Percentiles rank a stretch among this genome's conserved stretches.
These are phyloP conservation scores for Drosophila athabasca DNA, from an alignment of 1,140 invertebrate genomes.

Conservation along the genomic window DNA sequence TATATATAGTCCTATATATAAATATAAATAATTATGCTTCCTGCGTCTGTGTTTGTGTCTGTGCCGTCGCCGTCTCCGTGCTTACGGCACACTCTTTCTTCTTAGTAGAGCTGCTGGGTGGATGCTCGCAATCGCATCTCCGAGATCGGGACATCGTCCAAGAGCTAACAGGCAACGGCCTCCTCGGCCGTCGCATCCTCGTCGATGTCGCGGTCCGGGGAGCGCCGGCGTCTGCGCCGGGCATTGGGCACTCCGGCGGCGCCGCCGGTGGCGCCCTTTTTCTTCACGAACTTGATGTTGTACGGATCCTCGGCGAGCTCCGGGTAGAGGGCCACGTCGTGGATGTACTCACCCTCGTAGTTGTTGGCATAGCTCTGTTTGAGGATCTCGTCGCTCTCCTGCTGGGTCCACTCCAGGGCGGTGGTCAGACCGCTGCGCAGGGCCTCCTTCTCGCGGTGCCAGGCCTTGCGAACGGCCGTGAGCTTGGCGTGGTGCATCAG, in stretches of 20 bases:
- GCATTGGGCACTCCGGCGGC: constrained; percentile 70
- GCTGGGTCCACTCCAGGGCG: constrained; percentile 89
- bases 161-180: constrained; percentile 62
- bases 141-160: constrained; percentile 13
- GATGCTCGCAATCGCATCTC: not conserved
- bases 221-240: constrained; percentile 61
- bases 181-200: constrained; percentile 17
- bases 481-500: constrained; percentile 94
- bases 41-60: not conserved
- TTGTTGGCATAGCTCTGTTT: constrained; percentile 91
- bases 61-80: no score
- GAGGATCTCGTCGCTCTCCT: constrained; percentile 94
- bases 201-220: constrained; percentile 22
- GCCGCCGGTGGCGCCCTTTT: constrained; percentile 85
- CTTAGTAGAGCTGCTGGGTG: not conserved
- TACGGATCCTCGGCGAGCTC: constrained; percentile 97
- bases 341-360: constrained; percentile 95
- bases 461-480: constrained; percentile 94
- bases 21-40: constrained; percentile 51
- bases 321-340: constrained; percentile 94
- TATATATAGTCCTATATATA: constrained; percentile 34
- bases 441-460: constrained; percentile 94
- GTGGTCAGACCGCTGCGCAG: constrained; percentile 90
- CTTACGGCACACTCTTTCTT: not conserved
- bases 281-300: constrained; percentile 95